Evolutionary conservation across 2,888 invertebrate genomes (phyloP).

Genomic region (Tachina grossa): DNA sequence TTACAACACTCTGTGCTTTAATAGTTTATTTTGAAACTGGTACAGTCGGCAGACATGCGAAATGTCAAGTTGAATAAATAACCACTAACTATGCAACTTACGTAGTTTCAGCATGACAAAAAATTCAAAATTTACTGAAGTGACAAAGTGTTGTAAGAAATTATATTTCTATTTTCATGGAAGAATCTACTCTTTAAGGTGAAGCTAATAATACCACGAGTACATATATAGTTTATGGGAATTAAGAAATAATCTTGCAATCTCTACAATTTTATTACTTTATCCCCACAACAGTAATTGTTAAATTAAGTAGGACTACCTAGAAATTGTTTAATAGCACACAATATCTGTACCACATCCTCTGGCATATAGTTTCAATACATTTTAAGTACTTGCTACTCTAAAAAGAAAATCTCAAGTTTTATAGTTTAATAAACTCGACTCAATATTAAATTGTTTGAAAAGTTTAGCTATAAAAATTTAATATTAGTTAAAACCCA

Average conservation of each 20-base stretch:
- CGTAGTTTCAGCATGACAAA: too few relatives aligned
- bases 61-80: too few relatives aligned
- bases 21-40: too few relatives aligned
- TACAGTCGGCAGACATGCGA: too few relatives aligned
- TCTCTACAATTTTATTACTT: neutral
- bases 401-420: constrained; percentile 5
- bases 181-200: too few relatives aligned
- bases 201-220: too few relatives aligned
- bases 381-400: neutral
- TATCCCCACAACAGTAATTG: constrained; percentile 18
- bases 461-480: constrained; percentile 51
- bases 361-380: neutral
- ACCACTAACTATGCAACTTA: too few relatives aligned
- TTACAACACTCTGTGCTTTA: too few relatives aligned
- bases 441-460: constrained; percentile 34
- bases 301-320: constrained; percentile 39
- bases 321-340: constrained; percentile 35
- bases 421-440: constrained; percentile 47
- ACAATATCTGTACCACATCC: neutral
- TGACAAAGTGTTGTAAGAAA: too few relatives aligned
- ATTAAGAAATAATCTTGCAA: neutral
- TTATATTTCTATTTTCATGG: too few relatives aligned
- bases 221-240: too few relatives aligned
- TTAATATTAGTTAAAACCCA: constrained; percentile 40
- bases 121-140: too few relatives aligned